Base-by-base conservation (phyloP, 2,113 vertebrate genomes). In the Gopherus evgoodei region DNA sequence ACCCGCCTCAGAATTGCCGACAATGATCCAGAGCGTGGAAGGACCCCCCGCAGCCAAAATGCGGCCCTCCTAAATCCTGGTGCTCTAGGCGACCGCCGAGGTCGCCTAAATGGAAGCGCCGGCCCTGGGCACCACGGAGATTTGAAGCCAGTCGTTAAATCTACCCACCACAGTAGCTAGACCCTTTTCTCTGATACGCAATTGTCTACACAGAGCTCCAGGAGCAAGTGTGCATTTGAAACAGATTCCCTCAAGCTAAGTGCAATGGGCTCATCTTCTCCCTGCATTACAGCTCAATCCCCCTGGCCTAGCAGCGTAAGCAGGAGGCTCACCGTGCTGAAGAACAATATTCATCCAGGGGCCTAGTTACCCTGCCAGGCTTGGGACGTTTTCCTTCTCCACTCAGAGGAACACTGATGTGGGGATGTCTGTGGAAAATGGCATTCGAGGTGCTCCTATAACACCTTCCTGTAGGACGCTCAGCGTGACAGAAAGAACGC, bases 91-190 rank as follows among this genome's bases (percentile, higher is more conserved):
- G 44, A 44, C 44, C 44, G 6, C 44, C 44, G 6, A 44, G 44
- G 44, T 44, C 44, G 44, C 44, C 44, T 44, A 44, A 44, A 44
- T 44, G 44, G 44, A 44, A 44, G 44, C 44, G 44, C 44, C 44
- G 44, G 44, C 44, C 44, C 44, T 44, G 44, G 54, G 50, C 91
- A 83, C 53, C n/a, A 75, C 83, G 80, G 79, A 94, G 88, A 95
- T 88, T 86, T 81, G 69, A 84, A 87, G 84, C 16, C 81, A 82
- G 91, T 95, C 76, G 92, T 94, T 80, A 86, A 38, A 90, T 90
- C 92, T 89, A 72, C 65, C 91, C 93, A 72, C 81, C 81, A 27
- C 4, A 93, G 89, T 92, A 49, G 57, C 52, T 88, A 92, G 95
- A 88, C 19, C 24, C 75, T 92, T 19, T 91, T 90, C 75, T 83